These are phyloP conservation scores for Chironex yamaguchii DNA, from an alignment of 30 jellyfish, hydroid and myxozoan genomes.

Conservation along the genomic window DNA sequence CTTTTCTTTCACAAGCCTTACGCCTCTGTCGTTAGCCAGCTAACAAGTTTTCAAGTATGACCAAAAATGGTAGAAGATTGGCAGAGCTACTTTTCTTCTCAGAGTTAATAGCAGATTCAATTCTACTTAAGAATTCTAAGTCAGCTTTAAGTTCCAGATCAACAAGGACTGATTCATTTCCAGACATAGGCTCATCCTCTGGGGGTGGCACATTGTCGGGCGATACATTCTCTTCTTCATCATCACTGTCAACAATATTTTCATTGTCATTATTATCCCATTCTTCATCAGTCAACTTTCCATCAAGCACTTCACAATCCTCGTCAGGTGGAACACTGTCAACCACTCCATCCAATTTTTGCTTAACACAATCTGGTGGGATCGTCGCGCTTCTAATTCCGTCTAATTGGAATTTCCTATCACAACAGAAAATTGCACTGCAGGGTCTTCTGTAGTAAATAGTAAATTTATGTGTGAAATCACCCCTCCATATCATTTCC, in stretches of 20 bases:
- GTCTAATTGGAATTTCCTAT: no score
- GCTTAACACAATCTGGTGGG: no score
- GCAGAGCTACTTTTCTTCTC: conserved; percentile 22
- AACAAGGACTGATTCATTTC: neutral
- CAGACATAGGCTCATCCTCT: no score
- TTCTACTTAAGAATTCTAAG: conserved; percentile 6
- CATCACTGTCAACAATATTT: neutral
- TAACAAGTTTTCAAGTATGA: conserved; percentile 3
- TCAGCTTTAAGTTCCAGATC: conserved; percentile 18
- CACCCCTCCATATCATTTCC: neutral
- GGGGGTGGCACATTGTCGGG: no score
- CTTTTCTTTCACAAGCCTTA: neutral
- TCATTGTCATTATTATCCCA: neutral
- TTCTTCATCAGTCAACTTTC: neutral
- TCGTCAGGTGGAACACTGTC: conserved; percentile 3
- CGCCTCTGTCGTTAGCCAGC: conserved; percentile 33
- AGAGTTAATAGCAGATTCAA: conserved; percentile 6
- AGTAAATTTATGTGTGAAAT: no score
- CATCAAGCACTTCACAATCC: conserved; percentile 1
- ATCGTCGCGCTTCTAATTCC: no score
- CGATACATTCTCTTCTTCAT: neutral
- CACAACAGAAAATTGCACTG: no score
- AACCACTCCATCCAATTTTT: conserved; percentile 2
- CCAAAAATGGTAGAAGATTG: conserved; percentile 26
- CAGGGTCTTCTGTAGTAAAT: no score